Percentiles rank a stretch among this genome's conserved stretches.
phyloP scores from a whole-genome alignment of 2,797 vertebrate genomes.

The Anabacerthia variegaticeps region DNA sequence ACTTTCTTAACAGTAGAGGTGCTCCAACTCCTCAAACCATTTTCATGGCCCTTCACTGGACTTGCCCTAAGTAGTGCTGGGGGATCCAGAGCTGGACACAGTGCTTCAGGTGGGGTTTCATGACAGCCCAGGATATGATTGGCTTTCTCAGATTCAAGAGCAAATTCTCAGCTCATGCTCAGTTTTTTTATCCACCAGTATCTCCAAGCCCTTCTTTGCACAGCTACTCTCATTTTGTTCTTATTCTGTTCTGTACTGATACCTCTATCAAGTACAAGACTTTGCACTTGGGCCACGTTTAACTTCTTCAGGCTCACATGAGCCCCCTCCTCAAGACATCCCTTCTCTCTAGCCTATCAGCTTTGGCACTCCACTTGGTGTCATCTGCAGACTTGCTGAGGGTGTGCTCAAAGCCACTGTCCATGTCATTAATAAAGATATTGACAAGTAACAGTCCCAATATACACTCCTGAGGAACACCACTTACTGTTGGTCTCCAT shows the following conservation, averaged over 20 bases:
- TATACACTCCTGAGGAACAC: neutral
- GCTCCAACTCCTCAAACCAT: neutral
- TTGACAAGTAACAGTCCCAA: neutral
- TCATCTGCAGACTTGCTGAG: neutral
- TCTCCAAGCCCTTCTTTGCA: neutral
- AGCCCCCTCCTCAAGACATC: neutral
- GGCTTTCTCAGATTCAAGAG: neutral
- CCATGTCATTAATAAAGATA: neutral
- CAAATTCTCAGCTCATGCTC: neutral
- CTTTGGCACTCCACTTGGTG: neutral
- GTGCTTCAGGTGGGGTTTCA: neutral
- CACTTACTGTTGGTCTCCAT: neutral
- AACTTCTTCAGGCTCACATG: neutral
- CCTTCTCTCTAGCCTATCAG: neutral
- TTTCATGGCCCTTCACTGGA: neutral
- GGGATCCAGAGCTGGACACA: neutral
- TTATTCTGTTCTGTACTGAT: neutral
- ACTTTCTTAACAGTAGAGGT: neutral
- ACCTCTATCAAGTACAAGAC: fast-evolving
- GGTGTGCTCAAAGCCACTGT: neutral
- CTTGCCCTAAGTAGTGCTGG: neutral
- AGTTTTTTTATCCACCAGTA: neutral
- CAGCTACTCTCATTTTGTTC: neutral
- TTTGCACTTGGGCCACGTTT: neutral
- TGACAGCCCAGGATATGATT: neutral